These are phyloP conservation scores for Philereme transversata DNA, from an alignment of 2,888 invertebrate genomes.

Conservation along the genomic window DNA sequence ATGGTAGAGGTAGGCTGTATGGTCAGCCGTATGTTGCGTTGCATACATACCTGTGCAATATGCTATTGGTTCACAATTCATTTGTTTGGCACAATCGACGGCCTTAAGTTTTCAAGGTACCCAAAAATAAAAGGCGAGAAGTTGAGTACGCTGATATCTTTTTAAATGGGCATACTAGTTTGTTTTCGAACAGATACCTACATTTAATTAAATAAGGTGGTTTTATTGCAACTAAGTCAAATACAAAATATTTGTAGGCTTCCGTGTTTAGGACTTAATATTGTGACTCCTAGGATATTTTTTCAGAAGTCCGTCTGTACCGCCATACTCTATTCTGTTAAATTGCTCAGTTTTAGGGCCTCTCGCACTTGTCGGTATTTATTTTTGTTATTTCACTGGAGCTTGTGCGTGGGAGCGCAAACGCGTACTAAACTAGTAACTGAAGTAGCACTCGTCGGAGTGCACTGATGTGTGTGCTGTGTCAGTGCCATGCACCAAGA, in stretches of 20 bases:
- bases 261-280: no score
- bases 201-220: no score
- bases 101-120: conserved; percentile 47
- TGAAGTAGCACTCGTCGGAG: conserved; percentile 1
- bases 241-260: no score
- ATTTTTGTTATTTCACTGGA: conserved; percentile 8
- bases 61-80: conserved; percentile 57
- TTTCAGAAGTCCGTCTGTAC: no score
- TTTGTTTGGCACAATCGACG: conserved; percentile 44
- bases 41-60: no score
- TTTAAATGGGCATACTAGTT: conserved; percentile 1
- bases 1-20: conserved; percentile 58
- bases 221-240: no score
- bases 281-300: no score
- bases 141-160: conserved; percentile 21
- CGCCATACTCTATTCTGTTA: no score
- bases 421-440: background rate
- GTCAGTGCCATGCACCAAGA: conserved; percentile 1
- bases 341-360: no score
- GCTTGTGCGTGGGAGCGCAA: conserved; percentile 4
- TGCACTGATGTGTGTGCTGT: conserved; percentile 11
- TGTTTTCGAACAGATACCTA: background rate
- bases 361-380: no score
- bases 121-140: conserved; percentile 49
- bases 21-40: conserved; percentile 61